Conservation (phyloP, 2,113 vertebrate species). For the Psilopogon haemacephalus region DNA sequence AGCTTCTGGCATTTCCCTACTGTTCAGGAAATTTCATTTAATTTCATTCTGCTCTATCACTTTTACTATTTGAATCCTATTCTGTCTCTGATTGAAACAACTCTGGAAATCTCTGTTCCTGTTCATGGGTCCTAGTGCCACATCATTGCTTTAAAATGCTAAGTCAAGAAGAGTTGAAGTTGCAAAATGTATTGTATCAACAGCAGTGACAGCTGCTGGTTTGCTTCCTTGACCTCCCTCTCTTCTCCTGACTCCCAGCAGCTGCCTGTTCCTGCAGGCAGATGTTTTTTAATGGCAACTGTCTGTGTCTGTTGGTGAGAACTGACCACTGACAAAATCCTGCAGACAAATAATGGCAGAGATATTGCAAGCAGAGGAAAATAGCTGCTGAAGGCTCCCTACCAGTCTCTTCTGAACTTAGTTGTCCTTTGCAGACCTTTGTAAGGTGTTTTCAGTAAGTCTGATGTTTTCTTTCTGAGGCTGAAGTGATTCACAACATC, state of each 20-base stretch:
- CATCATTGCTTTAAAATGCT: background rate
- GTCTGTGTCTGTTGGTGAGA: background rate
- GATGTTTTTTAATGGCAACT: background rate
- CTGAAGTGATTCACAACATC: slow-evolving; percentile 22
- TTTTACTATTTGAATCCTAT: background rate
- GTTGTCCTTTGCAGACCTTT: background rate
- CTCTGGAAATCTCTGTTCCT: background rate
- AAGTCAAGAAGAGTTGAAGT: background rate
- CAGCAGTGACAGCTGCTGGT: background rate
- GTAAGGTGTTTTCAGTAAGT: background rate
- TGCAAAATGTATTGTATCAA: background rate
- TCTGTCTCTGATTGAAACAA: background rate
- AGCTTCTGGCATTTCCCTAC: background rate
- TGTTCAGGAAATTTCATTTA: background rate
- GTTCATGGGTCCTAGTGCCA: background rate
- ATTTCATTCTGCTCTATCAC: background rate
- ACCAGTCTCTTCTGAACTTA: background rate
- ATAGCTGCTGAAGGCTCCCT: background rate
- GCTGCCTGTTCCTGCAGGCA: background rate
- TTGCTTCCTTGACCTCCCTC: background rate
- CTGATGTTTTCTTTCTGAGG: slow-evolving; percentile 34
- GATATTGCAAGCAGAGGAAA: background rate
- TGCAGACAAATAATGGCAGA: background rate
- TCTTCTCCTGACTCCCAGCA: background rate
- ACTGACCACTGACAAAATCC: background rate